Evolutionary conservation across 2,888 invertebrate genomes (phyloP).

Genomic region (Cephalotes varians): DNA sequence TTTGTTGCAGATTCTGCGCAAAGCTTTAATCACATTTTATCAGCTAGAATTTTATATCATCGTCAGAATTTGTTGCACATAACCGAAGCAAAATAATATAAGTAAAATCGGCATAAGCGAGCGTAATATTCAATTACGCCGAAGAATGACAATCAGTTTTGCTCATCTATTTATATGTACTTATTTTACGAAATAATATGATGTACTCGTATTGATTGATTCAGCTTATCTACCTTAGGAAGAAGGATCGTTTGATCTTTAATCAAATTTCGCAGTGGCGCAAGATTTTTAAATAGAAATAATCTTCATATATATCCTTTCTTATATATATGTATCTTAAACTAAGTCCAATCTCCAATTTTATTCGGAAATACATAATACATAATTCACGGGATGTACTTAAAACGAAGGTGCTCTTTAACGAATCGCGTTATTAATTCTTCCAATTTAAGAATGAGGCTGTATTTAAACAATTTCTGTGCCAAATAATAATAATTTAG

Average conservation of each 20-base stretch:
- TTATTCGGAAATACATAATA: constrained; percentile 41
- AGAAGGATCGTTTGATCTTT: constrained; percentile 39
- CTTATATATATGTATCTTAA: constrained; percentile 47
- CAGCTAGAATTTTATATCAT: constrained; percentile 18
- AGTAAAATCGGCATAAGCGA: constrained; percentile 42
- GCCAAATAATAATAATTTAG: constrained; percentile 26
- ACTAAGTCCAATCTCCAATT: constrained; percentile 45
- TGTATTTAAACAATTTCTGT: not conserved
- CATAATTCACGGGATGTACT: constrained; percentile 37
- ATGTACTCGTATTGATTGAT: constrained; percentile 47
- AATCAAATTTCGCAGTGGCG: constrained; percentile 50
- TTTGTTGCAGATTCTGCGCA: constrained; percentile 24
- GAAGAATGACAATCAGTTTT: constrained; percentile 80
- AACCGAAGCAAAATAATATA: constrained; percentile 37
- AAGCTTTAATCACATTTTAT: constrained; percentile 13
- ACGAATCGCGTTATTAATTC: constrained; percentile 24
- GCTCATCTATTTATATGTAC: constrained; percentile 65
- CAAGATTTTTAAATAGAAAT: constrained; percentile 44
- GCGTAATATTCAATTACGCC: constrained; percentile 47
- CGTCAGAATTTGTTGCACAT: constrained; percentile 40
- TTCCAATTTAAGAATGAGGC: constrained; percentile 24
- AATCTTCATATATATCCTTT: constrained; percentile 50
- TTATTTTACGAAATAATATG: constrained; percentile 51
- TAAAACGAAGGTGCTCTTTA: constrained; percentile 12
- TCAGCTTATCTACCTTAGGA: constrained; percentile 39